Evolutionary conservation across 2,888 invertebrate genomes (phyloP).

Genomic region (Patella caerulea): DNA sequence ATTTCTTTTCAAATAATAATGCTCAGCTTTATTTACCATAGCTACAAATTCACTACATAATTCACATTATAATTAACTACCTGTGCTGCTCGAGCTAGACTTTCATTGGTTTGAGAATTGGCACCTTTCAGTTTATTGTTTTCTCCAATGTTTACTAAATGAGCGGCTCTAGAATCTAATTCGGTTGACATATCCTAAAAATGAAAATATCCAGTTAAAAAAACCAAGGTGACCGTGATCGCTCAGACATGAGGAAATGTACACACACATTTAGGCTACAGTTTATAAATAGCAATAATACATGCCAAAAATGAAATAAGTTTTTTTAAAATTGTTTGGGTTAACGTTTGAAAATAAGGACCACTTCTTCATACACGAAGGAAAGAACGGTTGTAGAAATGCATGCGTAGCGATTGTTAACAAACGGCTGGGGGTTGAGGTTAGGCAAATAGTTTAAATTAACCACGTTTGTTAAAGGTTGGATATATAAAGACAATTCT

Average conservation of each 20-base stretch:
- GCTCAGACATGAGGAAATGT: not conserved
- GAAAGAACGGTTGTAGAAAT: too few species aligned
- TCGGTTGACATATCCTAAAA: conserved; percentile 54
- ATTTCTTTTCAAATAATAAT: too few species aligned
- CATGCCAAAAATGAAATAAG: too few species aligned
- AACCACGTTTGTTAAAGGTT: too few species aligned
- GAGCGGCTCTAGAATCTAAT: conserved; percentile 58
- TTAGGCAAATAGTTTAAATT: too few species aligned
- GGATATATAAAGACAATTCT: not conserved
- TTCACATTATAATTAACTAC: conserved; percentile 30
- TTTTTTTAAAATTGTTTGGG: too few species aligned
- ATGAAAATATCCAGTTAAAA: conserved; percentile 1
- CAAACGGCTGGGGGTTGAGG: too few species aligned
- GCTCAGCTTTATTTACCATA: too few species aligned
- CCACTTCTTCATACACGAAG: too few species aligned
- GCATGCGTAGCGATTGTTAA: too few species aligned
- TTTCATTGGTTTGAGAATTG: conserved; percentile 48
- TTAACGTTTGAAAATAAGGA: too few species aligned
- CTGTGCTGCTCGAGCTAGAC: conserved; percentile 58
- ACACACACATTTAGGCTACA: conserved; percentile 4
- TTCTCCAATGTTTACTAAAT: conserved; percentile 51
- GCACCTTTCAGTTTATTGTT: conserved; percentile 41
- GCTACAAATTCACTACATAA: too few species aligned
- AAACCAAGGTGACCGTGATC: not conserved
- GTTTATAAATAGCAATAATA: not conserved